These are phyloP conservation scores for Megaceryle torquata DNA, from an alignment of 2,113 vertebrate genomes.

Conservation along the genomic window DNA sequence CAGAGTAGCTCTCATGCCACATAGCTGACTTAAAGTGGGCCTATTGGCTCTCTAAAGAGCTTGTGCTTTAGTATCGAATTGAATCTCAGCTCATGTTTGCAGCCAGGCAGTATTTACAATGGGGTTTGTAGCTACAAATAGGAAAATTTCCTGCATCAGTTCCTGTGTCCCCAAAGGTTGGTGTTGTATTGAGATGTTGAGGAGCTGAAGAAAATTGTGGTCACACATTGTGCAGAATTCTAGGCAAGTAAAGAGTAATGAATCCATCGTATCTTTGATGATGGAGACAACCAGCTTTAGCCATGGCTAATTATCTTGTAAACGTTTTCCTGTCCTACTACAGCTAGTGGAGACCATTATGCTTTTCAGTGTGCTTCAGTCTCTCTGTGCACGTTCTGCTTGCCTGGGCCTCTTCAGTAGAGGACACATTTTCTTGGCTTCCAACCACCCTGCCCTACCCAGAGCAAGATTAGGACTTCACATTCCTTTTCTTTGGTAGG, in stretches of 20 bases:
- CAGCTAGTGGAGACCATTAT: not conserved
- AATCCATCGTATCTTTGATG: not conserved
- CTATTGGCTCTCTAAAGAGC: not conserved
- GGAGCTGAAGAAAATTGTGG: not conserved
- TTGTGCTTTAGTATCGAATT: not conserved
- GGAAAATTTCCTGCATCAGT: rapidly evolving
- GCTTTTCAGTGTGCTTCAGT: not conserved
- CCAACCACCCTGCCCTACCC: not conserved
- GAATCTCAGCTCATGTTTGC: not conserved
- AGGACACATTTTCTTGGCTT: not conserved
- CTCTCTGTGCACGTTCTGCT: not conserved
- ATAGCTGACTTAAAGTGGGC: not conserved
- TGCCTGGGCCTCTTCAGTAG: not conserved
- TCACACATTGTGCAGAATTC: not conserved
- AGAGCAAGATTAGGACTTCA: not conserved
- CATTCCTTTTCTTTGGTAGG: not conserved
- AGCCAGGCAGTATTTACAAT: not conserved
- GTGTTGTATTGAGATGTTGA: not conserved
- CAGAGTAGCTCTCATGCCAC: not conserved
- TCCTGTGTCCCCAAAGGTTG: not conserved
- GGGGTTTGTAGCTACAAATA: not conserved
- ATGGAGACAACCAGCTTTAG: not conserved
- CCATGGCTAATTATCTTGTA: not conserved
- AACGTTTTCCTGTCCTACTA: not conserved
- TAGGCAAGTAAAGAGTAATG: not conserved